Conservation (phyloP, 2,888 invertebrate species). For the Slavum lentiscoides region DNA sequence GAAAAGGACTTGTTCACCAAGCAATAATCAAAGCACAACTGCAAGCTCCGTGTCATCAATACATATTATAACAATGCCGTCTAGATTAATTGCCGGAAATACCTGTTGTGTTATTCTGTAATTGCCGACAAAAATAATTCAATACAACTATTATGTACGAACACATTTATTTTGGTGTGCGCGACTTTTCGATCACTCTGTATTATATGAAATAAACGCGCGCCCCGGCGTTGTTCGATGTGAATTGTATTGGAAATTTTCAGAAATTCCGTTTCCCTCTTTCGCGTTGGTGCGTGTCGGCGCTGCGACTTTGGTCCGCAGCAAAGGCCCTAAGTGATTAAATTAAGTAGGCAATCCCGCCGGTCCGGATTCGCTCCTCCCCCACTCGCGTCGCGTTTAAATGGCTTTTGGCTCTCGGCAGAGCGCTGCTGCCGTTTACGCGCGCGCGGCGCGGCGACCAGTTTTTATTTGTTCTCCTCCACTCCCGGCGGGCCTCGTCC, state of each 20-base stretch:
- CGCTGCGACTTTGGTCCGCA: not conserved
- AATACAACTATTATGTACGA: too few relatives aligned
- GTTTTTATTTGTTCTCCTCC: slow-evolving; percentile 47
- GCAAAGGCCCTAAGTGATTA: slow-evolving; percentile 49
- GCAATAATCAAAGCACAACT: too few relatives aligned
- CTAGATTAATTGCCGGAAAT: too few relatives aligned
- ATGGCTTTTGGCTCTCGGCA: slow-evolving; percentile 54
- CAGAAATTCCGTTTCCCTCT: slow-evolving; percentile 53
- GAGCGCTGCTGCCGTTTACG: slow-evolving; percentile 2
- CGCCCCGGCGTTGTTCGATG: not conserved
- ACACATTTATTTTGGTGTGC: too few relatives aligned
- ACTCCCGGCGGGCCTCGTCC: slow-evolving; percentile 9
- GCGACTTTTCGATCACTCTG: too few relatives aligned
- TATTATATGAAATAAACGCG: too few relatives aligned
- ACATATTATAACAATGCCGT: too few relatives aligned
- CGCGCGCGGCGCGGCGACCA: slow-evolving; percentile 38
- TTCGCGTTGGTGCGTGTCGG: slow-evolving; percentile 53
- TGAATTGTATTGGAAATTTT: slow-evolving; percentile 33
- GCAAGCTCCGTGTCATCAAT: too few relatives aligned
- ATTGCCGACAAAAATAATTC: too few relatives aligned
- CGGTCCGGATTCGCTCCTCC: slow-evolving; percentile 52
- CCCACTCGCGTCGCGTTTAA: slow-evolving; percentile 45
- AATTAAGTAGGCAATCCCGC: slow-evolving; percentile 54
- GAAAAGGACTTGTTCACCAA: too few relatives aligned
- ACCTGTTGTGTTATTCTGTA: too few relatives aligned